Evolutionary conservation across 2,888 invertebrate species (phyloP), one percentile per base, ranked within the genome.

Genomic region (Thecocarcelia acutangulata): DNA sequence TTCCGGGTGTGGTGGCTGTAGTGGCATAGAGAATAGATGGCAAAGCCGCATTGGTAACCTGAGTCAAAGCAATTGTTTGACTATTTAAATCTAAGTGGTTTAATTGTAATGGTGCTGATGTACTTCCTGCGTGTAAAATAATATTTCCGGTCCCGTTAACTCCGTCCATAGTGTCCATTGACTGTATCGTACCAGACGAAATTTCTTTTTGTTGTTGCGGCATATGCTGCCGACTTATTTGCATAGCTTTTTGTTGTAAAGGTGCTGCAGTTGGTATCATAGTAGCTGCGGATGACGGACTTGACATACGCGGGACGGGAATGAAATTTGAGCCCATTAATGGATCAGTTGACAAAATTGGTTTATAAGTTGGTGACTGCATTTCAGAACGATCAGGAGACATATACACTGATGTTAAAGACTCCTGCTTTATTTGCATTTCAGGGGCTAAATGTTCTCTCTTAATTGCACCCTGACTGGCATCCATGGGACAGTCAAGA

Each of bases 291-390:
- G 85, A 70, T 5, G 75, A 77, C 4, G 84, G 73, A 21, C 77
- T 83, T 0, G 73, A 69, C 24, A 82, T 79, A n/a, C 73, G 75
- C n/a, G 84, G 80, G 11, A 85, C 37, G 12, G 83, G 83, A 63
- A 81, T 87, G 19, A 86, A 85, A 82, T 87, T 89, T 17, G 89
- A 85, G n/a, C 86, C 85, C 85, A 90, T 87, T 12, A 90, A 52
- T 0, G 89, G 88, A 75, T 89, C 90, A 1, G 85, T 83, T 6
- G 83, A 54, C 52, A 84, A 64, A 19, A 85, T 21, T 3, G 87
- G 82, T 56, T 89, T 89, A 61, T 87, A 90, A 8, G 86, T 59
- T 11, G 87, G 85, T 21, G 85, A 80, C 17, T 77, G 63, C 13
- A 73, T 61, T 21, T 74, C 77, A 9, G 70, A 56, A 19, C 54